Evolutionary conservation across 2,888 invertebrate species (phyloP), one percentile per base, ranked within the genome.

Genomic region (Tanytarsus gracilentus): DNA sequence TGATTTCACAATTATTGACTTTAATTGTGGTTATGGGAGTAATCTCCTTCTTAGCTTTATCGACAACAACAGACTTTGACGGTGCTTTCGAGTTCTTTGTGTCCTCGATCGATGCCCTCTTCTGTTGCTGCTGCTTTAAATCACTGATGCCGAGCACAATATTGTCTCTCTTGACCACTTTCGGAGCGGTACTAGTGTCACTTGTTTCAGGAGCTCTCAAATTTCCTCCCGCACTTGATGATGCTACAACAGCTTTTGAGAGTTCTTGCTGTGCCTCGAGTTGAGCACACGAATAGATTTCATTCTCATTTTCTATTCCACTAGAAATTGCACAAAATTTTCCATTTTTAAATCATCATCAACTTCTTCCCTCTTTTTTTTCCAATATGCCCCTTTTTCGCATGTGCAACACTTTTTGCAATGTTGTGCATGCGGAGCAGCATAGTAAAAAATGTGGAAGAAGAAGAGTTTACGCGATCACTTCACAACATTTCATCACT

Each of bases 231-330:
- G 7, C 30, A 30, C 30, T 30, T 30, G 30, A 26, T 14, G 26
- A 11, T 14, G 26, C 16, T 30, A 44, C 53, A 51, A 61, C 26
- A 25, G 21, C 62, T 65, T 62, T 61, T 62, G 53, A 55, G 16
- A 61, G 58, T 65, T 63, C 63, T 66, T 64, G 66, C 66, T 67
- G 69, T 69, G 73, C 74, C 68, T 73, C 73, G 69, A 71, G 70
- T 70, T 74, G 74, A 65, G 69, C 71, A 69, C 71, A 70, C 66
- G 74, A 73, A 68, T 73, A 74, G 66, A 74, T 73, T 69, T 73
- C 74, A 73, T 72, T 67, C 69, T 72, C 69, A 68, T 73, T 73
- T 68, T 74, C 74, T 70, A 74, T 70, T 67, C 73, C 71, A 71
- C 74, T 74, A 71, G 63, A 74, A 72, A 33, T 18, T 21, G 36